These are phyloP conservation scores for Galaxea fascicularis DNA, from an alignment of 92 coral and sea anemone genomes.

Conservation along the genomic window DNA sequence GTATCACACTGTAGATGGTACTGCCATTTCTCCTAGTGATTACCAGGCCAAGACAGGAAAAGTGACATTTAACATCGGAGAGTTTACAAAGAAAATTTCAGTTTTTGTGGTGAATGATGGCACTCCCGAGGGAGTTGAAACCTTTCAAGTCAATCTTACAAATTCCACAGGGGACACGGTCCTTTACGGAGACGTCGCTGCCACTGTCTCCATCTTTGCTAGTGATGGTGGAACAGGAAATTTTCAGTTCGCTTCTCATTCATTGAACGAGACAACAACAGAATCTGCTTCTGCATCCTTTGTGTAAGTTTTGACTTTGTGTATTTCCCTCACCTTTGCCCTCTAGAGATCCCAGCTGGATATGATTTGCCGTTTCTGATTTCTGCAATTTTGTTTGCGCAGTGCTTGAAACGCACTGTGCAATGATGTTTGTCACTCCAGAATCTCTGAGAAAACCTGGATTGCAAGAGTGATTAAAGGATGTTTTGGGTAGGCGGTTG, in stretches of 20 bases:
- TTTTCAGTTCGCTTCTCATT: conserved; percentile 81
- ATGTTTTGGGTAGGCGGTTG: too few species aligned
- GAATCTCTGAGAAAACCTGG: too few species aligned
- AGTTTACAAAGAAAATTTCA: conserved; percentile 66
- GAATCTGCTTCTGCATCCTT: conserved; percentile 74
- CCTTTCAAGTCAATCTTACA: conserved; percentile 76
- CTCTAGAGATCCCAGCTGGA: background rate
- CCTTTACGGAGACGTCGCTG: conserved; percentile 71
- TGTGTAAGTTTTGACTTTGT: conserved; percentile 59
- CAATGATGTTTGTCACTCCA: too few species aligned
- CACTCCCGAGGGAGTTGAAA: conserved; percentile 91
- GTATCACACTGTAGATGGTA: conserved; percentile 77
- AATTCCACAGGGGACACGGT: conserved; percentile 89
- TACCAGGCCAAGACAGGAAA: conserved; percentile 48
- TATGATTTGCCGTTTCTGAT: background rate
- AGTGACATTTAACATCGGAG: conserved; percentile 69
- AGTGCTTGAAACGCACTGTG: too few species aligned
- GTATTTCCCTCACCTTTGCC: background rate
- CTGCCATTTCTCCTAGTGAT: conserved; percentile 80
- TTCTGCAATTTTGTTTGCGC: too few species aligned
- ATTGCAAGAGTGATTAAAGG: too few species aligned
- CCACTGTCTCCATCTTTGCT: conserved; percentile 84
- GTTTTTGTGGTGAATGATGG: conserved; percentile 69
- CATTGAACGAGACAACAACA: conserved; percentile 76
- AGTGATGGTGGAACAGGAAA: conserved; percentile 93